phyloP scores from a whole-genome alignment of 2,888 invertebrate species.

The Drosophila flavopinicola region DNA sequence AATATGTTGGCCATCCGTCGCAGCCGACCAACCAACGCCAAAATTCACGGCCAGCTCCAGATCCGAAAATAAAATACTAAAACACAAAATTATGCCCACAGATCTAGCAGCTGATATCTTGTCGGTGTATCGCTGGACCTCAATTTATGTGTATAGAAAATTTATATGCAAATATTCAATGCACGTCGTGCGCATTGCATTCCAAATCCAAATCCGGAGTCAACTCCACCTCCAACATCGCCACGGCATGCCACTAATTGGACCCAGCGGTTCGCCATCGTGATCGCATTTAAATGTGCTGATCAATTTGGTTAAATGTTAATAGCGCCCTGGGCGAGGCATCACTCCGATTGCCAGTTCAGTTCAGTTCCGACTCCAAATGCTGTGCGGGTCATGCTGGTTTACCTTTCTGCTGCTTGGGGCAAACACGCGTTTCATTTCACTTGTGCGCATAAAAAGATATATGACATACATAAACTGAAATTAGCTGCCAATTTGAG shows the following conservation, averaged over 20 bases:
- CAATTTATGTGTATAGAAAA: conserved; percentile 52
- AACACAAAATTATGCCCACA: conserved; percentile 41
- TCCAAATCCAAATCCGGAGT: conserved; percentile 25
- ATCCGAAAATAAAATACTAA: conserved; percentile 17
- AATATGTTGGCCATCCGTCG: conserved; percentile 68
- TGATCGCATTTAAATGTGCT: conserved; percentile 78
- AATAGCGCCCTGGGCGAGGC: conserved; percentile 69
- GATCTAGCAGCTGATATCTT: conserved; percentile 33
- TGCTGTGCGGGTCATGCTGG: conserved; percentile 61
- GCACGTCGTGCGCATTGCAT: conserved; percentile 70
- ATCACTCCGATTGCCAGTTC: conserved; percentile 6
- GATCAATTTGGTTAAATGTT: conserved; percentile 78
- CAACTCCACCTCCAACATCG: conserved; percentile 14
- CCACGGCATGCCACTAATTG: conserved; percentile 70
- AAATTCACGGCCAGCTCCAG: conserved; percentile 59
- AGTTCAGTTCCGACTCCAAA: conserved; percentile 17
- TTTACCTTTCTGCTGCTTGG: conserved; percentile 29
- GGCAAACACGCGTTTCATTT: conserved; percentile 28
- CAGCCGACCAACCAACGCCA: conserved; percentile 44
- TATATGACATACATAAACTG: conserved; percentile 70
- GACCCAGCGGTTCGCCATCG: conserved; percentile 67
- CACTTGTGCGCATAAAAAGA: conserved; percentile 48
- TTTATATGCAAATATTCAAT: conserved; percentile 77
- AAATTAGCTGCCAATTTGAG: conserved; percentile 76
- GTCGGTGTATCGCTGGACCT: conserved; percentile 33